phyloP scores from a whole-genome alignment of 2,888 invertebrate species.

The Mythimna loreyi region DNA sequence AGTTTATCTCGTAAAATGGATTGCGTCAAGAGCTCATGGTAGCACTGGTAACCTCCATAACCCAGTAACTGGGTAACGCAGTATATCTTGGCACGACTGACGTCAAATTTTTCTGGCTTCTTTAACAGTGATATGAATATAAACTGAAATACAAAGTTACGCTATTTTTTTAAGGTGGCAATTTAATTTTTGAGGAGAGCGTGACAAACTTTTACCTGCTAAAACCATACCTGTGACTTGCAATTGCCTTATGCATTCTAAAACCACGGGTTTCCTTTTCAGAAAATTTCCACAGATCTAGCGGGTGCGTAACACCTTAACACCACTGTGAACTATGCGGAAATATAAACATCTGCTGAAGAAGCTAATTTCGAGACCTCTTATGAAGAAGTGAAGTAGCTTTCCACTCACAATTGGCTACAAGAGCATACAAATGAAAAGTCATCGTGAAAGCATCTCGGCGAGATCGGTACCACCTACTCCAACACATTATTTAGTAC shows the following conservation, averaged over 20 bases:
- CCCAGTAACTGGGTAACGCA: background rate
- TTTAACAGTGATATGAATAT: background rate
- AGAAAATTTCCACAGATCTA: too few relatives aligned
- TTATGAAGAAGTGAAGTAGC: slow-evolving; percentile 7
- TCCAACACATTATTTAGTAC: slow-evolving; percentile 56
- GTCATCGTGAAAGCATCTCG: slow-evolving; percentile 36
- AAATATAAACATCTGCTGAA: slow-evolving; percentile 16
- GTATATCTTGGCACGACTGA: background rate
- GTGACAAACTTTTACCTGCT: too few relatives aligned
- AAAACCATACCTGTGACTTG: too few relatives aligned
- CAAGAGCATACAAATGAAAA: slow-evolving; percentile 33
- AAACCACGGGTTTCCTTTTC: too few relatives aligned
- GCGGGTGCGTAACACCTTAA: background rate
- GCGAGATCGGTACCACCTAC: slow-evolving; percentile 23
- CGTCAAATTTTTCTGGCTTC: too few relatives aligned
- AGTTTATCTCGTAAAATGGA: too few relatives aligned
- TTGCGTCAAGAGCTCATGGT: too few relatives aligned
- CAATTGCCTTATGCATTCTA: too few relatives aligned
- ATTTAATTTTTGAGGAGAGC: too few relatives aligned
- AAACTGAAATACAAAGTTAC: background rate
- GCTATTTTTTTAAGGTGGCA: too few relatives aligned
- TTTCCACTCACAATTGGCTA: slow-evolving; percentile 31
- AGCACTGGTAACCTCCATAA: background rate
- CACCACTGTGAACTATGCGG: slow-evolving; percentile 10
- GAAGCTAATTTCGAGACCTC: slow-evolving; percentile 25